Percentiles rank a stretch among this genome's conserved stretches.
These are phyloP conservation scores for Pseudococcus viburni DNA, from an alignment of 2,888 invertebrate species.

Conservation along the genomic window DNA sequence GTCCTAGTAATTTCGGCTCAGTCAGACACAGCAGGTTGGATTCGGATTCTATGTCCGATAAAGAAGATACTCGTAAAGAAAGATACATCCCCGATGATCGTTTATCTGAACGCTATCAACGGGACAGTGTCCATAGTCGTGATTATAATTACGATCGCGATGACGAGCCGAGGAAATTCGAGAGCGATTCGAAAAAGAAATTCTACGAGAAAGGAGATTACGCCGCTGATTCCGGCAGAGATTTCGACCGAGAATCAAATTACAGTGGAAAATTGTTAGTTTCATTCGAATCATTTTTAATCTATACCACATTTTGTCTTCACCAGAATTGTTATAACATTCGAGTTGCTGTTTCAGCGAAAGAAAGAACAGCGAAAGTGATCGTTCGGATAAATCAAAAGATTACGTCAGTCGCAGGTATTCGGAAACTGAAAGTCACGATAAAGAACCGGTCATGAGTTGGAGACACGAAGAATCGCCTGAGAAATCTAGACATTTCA, in stretches of 20 bases:
- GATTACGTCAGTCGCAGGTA: conserved; percentile 33
- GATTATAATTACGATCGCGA: conserved; percentile 49
- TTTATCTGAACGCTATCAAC: conserved; percentile 9
- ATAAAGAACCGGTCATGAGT: conserved; percentile 20
- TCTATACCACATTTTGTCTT: background rate
- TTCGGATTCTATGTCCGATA: conserved; percentile 59
- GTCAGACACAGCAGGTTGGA: conserved; percentile 32
- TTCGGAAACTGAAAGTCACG: conserved; percentile 48
- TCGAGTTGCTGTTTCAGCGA: conserved; percentile 20
- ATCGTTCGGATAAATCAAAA: conserved; percentile 53
- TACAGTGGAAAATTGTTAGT: conserved; percentile 44
- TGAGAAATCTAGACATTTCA: conserved; percentile 39
- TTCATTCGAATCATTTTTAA: background rate
- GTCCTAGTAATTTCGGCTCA: background rate
- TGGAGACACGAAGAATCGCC: conserved; percentile 34
- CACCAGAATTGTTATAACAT: background rate
- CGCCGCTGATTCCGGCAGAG: conserved; percentile 18
- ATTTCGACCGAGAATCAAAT: conserved; percentile 52
- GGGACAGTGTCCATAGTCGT: background rate
- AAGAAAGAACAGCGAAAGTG: conserved; percentile 61
- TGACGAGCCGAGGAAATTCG: conserved; percentile 9
- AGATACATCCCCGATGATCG: conserved; percentile 25
- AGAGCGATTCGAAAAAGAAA: conserved; percentile 33
- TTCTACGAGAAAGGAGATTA: conserved; percentile 55
- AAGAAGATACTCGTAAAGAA: conserved; percentile 58